phyloP scores from a whole-genome alignment of 2,113 vertebrate genomes.

The Turdus rufiventris region DNA sequence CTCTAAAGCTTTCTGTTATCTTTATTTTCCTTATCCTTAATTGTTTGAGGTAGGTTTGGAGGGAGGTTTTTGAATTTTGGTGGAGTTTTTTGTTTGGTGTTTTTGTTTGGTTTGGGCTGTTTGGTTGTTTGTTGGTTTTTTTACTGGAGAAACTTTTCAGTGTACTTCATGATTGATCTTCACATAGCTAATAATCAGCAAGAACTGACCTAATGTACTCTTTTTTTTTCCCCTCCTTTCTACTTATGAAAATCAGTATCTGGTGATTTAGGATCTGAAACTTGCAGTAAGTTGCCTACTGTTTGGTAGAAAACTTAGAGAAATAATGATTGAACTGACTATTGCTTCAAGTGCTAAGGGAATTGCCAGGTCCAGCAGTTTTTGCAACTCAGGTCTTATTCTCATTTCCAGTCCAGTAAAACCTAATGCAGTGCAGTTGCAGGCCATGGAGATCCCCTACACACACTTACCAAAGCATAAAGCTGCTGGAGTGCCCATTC shows the following conservation, averaged over 20 bases:
- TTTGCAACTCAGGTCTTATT: not conserved
- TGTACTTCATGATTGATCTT: not conserved
- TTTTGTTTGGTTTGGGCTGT: not conserved
- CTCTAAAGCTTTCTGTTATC: not conserved
- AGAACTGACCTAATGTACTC: rapidly evolving
- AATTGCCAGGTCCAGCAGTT: not conserved
- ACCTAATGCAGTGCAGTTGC: rapidly evolving
- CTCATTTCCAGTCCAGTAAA: not conserved
- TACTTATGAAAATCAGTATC: not conserved
- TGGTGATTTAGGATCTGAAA: not conserved
- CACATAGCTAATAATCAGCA: not conserved
- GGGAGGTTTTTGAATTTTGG: rapidly evolving
- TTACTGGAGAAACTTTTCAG: not conserved
- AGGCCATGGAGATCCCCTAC: not conserved
- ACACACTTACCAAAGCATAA: not conserved
- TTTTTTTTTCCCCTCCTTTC: rapidly evolving
- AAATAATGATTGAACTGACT: not conserved
- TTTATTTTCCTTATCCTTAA: not conserved
- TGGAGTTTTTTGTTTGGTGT: not conserved
- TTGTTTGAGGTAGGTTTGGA: not conserved
- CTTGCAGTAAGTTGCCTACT: not conserved
- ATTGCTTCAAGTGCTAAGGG: not conserved
- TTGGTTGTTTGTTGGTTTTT: not conserved
- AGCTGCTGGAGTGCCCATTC: not conserved
- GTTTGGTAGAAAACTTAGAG: not conserved